phyloP scores from a whole-genome alignment of 2,888 invertebrate species.

The Scaptomyza polygonia region DNA sequence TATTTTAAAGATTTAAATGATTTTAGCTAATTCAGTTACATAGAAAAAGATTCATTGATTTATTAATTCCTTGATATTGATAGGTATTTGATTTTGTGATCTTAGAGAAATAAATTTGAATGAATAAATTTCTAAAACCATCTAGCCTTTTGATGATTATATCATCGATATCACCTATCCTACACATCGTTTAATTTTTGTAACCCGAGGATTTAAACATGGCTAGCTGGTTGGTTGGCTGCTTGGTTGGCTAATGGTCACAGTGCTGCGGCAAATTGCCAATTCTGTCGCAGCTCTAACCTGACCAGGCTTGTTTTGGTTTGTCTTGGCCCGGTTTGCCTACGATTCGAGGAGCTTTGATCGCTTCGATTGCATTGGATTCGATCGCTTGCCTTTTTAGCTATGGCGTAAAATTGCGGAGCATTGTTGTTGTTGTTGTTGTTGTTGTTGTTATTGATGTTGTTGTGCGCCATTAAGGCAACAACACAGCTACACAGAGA shows the following conservation, averaged over 20 bases:
- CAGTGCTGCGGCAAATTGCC: conserved; percentile 33
- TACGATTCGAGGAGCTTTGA: conserved; percentile 55
- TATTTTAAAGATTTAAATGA: too few species aligned
- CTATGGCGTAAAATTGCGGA: conserved; percentile 76
- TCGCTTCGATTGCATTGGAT: conserved; percentile 65
- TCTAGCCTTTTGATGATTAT: background rate
- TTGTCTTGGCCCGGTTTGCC: conserved; percentile 63
- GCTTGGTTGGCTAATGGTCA: conserved; percentile 20
- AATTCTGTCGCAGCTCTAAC: conserved; percentile 10
- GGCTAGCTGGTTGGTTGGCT: background rate
- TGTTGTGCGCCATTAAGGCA: conserved; percentile 67
- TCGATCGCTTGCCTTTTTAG: conserved; percentile 74
- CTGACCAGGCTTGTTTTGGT: conserved; percentile 19
- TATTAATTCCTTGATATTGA: too few species aligned
- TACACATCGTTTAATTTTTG: background rate
- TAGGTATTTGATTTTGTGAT: too few species aligned
- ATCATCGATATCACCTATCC: background rate
- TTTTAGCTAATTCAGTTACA: too few species aligned
- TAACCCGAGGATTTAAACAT: background rate
- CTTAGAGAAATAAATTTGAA: too few species aligned
- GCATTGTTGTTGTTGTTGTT: conserved; percentile 44
- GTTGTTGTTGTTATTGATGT: conserved; percentile 29
- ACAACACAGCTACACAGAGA: conserved; percentile 58
- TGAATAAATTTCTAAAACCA: too few species aligned
- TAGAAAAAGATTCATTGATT: too few species aligned